Conservation (phyloP, 2,113 vertebrate genomes). For the Neoarius graeffei region DNA sequence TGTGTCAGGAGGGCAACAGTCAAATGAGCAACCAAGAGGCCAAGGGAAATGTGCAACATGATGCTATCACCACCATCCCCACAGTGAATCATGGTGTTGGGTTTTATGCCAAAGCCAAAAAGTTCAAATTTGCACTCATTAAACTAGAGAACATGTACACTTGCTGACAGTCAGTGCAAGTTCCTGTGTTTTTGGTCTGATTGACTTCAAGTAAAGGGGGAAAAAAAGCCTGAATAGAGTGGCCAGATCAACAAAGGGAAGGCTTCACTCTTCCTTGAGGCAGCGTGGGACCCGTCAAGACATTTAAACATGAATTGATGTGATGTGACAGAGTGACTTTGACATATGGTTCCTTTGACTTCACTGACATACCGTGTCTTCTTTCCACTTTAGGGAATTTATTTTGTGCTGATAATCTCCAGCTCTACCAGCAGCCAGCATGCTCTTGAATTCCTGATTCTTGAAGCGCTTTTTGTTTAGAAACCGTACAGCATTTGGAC, state of each 20-base stretch:
- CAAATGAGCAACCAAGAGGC: background rate
- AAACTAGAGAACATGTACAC: background rate
- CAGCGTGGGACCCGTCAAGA: conserved; percentile 55
- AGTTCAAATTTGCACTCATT: background rate
- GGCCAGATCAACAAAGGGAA: conserved; percentile 35
- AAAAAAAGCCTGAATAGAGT: conserved; percentile 50
- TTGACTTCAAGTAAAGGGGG: conserved; percentile 13
- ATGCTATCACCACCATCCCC: background rate
- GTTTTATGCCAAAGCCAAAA: background rate
- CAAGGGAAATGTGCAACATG: background rate
- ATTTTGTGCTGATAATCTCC: background rate
- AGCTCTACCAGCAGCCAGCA: background rate
- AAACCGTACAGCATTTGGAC: conserved; percentile 28
- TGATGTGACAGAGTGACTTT: conserved; percentile 55
- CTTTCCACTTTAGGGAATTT: conserved; percentile 42
- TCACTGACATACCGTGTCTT: conserved; percentile 59
- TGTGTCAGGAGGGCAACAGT: background rate
- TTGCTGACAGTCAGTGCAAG: background rate
- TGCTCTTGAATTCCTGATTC: conserved; percentile 1
- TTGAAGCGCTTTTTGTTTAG: conserved; percentile 16
- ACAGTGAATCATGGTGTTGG: background rate
- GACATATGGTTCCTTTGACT: conserved; percentile 56
- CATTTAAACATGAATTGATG: conserved; percentile 53
- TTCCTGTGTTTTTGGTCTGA: background rate
- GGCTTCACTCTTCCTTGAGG: conserved; percentile 39